phyloP scores from a whole-genome alignment of 2,113 vertebrate genomes.

The Capreolus pygargus region DNA sequence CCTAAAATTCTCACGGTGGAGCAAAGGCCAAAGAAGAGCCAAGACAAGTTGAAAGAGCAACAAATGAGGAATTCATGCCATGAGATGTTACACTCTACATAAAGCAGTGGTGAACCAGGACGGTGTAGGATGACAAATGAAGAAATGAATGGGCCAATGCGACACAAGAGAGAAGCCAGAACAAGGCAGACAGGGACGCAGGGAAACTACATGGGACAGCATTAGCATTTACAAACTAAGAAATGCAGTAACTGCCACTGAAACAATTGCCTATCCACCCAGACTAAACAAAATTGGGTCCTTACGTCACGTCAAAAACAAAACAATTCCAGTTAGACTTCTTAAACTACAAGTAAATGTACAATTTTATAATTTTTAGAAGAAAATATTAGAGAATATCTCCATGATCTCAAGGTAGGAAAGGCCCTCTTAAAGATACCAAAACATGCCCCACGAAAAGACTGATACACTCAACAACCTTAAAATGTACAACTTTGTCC shows the following conservation, averaged over 20 bases:
- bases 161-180: neutral
- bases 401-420: neutral
- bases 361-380: neutral
- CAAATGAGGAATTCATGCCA: no score
- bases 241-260: neutral
- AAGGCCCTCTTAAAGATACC: neutral
- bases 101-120: no score
- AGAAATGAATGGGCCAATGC: neutral
- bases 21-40: neutral
- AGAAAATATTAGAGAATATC: neutral
- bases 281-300: neutral
- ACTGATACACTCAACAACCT: neutral
- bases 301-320: neutral
- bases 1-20: neutral
- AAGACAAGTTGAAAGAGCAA: neutral
- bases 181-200: fast-evolving
- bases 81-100: fast-evolving
- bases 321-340: neutral
- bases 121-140: fast-evolving
- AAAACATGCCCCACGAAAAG: neutral
- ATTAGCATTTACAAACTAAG: neutral
- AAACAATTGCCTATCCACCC: neutral
- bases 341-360: neutral
- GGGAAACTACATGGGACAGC: neutral
- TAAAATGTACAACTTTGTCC: neutral